Base-by-base conservation (phyloP, 2,888 invertebrate genomes). In the Serrognathus titanus region DNA sequence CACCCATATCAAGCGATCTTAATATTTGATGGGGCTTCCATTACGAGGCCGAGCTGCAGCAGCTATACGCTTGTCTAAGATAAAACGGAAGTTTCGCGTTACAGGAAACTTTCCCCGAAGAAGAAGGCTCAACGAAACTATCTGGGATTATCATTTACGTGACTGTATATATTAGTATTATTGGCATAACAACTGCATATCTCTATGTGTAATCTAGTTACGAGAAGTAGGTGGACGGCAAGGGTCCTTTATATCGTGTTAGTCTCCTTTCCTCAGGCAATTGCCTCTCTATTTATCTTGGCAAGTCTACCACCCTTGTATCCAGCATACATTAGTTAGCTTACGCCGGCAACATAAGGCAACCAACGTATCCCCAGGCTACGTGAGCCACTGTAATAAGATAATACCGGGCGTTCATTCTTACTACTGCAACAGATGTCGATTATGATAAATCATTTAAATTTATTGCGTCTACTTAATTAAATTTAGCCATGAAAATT, bases 11-110 rank as follows among this genome's bases (percentile, higher is more conserved):
- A 78, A 73, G 76, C 74, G 70, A 67, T 67, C 63, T 78, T 70
- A 75, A 78, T 79, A 77, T 74, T 78, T 78, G 71, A 78, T 76
- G 72, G 59, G 51, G 66, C 66, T 71, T 77, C 77, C 77, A 77
- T 78, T 77, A 66, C 66, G 58, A 47, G 57, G 51, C 57, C 48
- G 56, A 54, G 60, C 20, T 48, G 49, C 46, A 35, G 49, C 46
- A 35, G 37, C 40, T 41, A 20, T n/a, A 41, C 40, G 38, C 53
- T 48, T 24, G 5, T 47, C 35, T 54, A 54, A 54, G 48, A 54
- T 47, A 38, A 41, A 54, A 54, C 54, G 54, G 54, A 54, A 49
- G 54, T 40, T 51, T 11, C 24, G 24, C 24, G 6, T 31, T 31
- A 31, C 24, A 6, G 16, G 6, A 31, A 31, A 31, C 24, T 31